These are phyloP conservation scores for Dyspetes luteomarginatus DNA, from an alignment of 2,888 invertebrate species.

Conservation along the genomic window DNA sequence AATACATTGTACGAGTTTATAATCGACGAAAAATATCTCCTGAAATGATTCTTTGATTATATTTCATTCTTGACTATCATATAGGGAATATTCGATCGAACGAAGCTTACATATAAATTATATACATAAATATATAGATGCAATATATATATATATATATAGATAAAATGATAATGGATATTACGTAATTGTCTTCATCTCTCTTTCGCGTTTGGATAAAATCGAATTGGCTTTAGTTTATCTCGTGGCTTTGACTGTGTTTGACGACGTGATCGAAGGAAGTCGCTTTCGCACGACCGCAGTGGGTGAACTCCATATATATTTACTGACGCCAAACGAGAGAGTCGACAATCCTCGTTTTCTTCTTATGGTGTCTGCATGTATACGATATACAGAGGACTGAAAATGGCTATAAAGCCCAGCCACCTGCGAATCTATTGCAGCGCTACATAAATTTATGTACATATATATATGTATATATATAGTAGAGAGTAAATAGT, in stretches of 20 bases:
- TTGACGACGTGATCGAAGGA: constrained; percentile 71
- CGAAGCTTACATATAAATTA: constrained; percentile 5
- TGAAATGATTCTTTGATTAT: no score
- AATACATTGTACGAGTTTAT: constrained; percentile 18
- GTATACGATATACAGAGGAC: constrained; percentile 42
- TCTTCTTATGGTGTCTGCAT: constrained; percentile 57
- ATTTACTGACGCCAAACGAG: constrained; percentile 14
- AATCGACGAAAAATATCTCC: constrained; percentile 49
- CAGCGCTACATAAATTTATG: constrained; percentile 41
- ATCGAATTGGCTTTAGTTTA: constrained; percentile 62
- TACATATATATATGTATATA: constrained; percentile 36
- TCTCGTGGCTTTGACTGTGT: constrained; percentile 53
- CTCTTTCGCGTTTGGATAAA: constrained; percentile 55
- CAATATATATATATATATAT: background rate
- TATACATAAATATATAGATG: no score
- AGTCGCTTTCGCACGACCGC: constrained; percentile 81
- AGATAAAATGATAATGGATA: constrained; percentile 42
- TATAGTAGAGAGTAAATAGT: background rate
- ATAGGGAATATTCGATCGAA: constrained; percentile 51
- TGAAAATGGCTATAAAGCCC: constrained; percentile 60
- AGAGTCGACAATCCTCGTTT: constrained; percentile 58
- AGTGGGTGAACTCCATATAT: constrained; percentile 60
- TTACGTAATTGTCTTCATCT: constrained; percentile 66
- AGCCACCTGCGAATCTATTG: constrained; percentile 64
- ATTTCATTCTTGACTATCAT: constrained; percentile 46